Evolutionary conservation across 53 echinoderm and acorn worm species (phyloP), one percentile per base, ranked within the genome.

Genomic region (Apostichopus leukothele): DNA sequence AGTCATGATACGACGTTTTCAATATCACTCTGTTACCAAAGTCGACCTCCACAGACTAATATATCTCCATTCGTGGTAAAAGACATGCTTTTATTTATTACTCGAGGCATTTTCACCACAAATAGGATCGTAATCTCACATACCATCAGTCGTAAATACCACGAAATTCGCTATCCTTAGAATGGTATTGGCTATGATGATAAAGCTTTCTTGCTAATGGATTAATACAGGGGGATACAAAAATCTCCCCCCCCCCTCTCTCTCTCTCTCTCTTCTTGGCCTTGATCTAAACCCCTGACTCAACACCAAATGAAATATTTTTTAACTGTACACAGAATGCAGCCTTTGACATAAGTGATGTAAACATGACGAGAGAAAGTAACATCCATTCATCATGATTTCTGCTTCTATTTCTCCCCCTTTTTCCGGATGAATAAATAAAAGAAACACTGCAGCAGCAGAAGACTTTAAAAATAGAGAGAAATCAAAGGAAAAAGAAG

Each of bases 81-180:
- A 71, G 81, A 81, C 81, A 81, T 81, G 54, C 81, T 81, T 81
- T 52, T 23, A 5, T 22, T 55, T 81, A 81, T 81, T 54, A 54
- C 81, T 81, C 20, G 55, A 57, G 81, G 81, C 81, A 81, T 54
- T 54, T 81, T 54, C 60, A 9, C 81, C 81, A 81, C 54, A 81
- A 81, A 81, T 81, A 81, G 81, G 71, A 71, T 71, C 71, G 71
- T 19, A 71, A 71, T 71, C 71, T 71, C 71, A 71, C 71, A 19
- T 71, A 71, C 71, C 71, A 71, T 6, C 71, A 71, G 71, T 71
- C 71, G 71, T 71, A 71, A 71, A 71, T 71, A 71, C 71, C 16
- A 71, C 9, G 13, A 51, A 77, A 77, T 39, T 7, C 78, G 78
- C 12, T 77, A 18, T 50, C 50, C 16, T 9, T 78, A 14, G 50